Evolutionary conservation across 2,797 vertebrate species (phyloP).

Genomic region (Podargus strigoides): DNA sequence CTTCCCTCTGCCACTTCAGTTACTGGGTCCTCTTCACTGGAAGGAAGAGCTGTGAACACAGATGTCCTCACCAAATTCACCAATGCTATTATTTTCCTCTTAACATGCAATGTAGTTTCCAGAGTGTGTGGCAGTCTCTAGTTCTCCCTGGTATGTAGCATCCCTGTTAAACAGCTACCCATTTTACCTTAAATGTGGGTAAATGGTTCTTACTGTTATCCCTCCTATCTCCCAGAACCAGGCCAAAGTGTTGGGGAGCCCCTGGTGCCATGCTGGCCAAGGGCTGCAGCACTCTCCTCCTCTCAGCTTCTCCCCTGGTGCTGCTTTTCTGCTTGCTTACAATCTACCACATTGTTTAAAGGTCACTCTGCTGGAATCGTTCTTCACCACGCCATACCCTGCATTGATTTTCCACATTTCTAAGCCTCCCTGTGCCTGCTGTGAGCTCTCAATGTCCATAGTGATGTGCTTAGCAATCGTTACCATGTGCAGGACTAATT

Average conservation of each 20-base stretch:
- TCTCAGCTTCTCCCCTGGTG: fast-evolving
- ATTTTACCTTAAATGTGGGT: background rate
- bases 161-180: background rate
- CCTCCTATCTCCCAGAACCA: background rate
- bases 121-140: background rate
- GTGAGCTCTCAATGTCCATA: background rate
- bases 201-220: too few species aligned
- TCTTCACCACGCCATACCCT: background rate
- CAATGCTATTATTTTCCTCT: background rate
- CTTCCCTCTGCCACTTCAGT: background rate
- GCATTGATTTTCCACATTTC: background rate
- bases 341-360: background rate
- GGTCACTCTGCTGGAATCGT: background rate
- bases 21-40: background rate
- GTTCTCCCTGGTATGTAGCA: background rate
- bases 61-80: background rate
- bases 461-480: background rate
- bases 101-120: background rate
- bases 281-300: background rate
- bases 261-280: fast-evolving
- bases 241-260: background rate
- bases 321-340: background rate
- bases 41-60: background rate
- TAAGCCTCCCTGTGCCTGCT: background rate
- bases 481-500: background rate